Conservation (phyloP, 2,888 invertebrate species). For the Oasisia sp. region DNA sequence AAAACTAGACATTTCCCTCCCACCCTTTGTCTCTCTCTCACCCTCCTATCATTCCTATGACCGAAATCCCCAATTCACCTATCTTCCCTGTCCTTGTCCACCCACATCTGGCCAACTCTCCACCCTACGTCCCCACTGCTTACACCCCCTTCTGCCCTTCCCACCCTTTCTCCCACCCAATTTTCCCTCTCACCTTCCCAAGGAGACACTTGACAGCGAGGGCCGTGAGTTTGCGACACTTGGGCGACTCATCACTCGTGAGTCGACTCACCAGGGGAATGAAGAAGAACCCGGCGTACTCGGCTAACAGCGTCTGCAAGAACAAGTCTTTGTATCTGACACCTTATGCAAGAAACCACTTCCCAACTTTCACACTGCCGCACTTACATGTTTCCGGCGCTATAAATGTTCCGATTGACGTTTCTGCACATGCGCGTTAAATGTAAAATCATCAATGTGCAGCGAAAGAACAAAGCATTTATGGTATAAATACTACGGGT, state of each 20-base stretch:
- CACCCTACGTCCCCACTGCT: neutral
- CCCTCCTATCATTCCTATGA: no score
- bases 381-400: no score
- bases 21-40: no score
- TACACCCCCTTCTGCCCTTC: neutral
- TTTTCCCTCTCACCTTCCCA: conserved; percentile 50
- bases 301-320: conserved; percentile 72
- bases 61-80: no score
- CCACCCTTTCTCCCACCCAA: neutral
- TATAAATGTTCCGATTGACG: no score
- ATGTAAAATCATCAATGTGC: no score
- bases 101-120: no score
- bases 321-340: neutral
- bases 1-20: neutral
- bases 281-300: conserved; percentile 77
- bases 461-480: no score
- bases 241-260: conserved; percentile 83
- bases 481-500: no score
- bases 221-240: conserved; percentile 80
- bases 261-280: conserved; percentile 81
- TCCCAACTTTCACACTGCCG: no score
- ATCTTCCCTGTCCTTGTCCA: no score
- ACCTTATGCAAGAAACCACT: neutral
- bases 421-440: no score
- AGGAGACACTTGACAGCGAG: conserved; percentile 72